These are phyloP conservation scores for Colossoma macropomum DNA, from an alignment of 2,113 vertebrate species.

Conservation along the genomic window DNA sequence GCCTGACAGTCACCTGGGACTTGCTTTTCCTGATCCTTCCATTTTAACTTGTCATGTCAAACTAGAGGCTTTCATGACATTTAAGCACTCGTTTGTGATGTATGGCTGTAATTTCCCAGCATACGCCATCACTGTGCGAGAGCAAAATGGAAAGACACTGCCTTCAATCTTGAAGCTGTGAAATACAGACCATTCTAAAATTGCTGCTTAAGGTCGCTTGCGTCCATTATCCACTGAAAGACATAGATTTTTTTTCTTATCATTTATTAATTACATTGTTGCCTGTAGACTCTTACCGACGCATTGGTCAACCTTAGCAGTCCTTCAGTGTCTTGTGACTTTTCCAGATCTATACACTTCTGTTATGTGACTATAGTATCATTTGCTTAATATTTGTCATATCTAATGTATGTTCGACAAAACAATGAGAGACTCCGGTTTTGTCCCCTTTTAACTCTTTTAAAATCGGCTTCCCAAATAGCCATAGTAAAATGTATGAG, in stretches of 20 bases:
- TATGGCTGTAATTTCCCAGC: slow-evolving; percentile 13
- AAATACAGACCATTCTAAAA: slow-evolving; percentile 22
- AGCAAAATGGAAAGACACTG: not conserved
- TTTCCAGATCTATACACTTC: too few relatives aligned
- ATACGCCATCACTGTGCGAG: not conserved
- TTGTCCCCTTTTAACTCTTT: too few relatives aligned
- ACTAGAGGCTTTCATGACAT: not conserved
- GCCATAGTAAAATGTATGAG: too few relatives aligned
- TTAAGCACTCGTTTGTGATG: slow-evolving; percentile 18
- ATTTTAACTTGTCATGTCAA: slow-evolving; percentile 33
- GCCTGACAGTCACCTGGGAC: slow-evolving; percentile 1
- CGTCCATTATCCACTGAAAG: not conserved
- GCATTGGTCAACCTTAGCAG: too few relatives aligned
- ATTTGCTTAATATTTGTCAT: too few relatives aligned
- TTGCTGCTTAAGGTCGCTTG: not conserved
- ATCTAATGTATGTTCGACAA: too few relatives aligned
- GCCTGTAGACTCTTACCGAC: too few relatives aligned
- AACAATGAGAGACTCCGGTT: too few relatives aligned
- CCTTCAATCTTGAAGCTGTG: slow-evolving; percentile 16
- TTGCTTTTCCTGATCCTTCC: slow-evolving; percentile 5
- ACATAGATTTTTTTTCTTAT: not conserved
- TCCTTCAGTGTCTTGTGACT: too few relatives aligned
- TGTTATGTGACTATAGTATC: too few relatives aligned
- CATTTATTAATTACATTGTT: too few relatives aligned
- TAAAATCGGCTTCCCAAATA: too few relatives aligned